A percentile compares a stretch with the other conserved stretches of the same genome.
Evolutionary conservation across 1,140 invertebrate species (phyloP).

Genomic region (Neodiprion pinetum): DNA sequence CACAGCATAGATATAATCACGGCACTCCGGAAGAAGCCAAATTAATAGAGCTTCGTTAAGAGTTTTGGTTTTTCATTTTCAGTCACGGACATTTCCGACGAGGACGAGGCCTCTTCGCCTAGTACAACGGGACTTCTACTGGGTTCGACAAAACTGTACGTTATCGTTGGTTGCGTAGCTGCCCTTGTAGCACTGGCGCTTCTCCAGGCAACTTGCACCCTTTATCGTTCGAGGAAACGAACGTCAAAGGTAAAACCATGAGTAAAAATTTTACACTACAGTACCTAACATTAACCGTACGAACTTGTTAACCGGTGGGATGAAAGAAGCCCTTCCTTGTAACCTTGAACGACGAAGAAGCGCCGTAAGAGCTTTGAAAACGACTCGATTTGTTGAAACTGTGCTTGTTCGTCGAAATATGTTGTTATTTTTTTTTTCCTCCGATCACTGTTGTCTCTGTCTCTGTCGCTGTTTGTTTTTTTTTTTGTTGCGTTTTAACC

Average conservation of each 20-base stretch:
- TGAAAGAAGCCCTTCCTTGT: not conserved
- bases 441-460: too few relatives aligned
- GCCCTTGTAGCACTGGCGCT: conserved; percentile 80
- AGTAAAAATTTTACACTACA: not conserved
- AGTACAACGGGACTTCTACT: conserved; percentile 47
- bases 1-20: too few relatives aligned
- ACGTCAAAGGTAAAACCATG: conserved; percentile 65
- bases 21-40: too few relatives aligned
- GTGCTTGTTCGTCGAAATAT: too few relatives aligned
- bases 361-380: too few relatives aligned
- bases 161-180: conserved; percentile 81
- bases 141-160: conserved; percentile 74
- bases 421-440: too few relatives aligned
- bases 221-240: conserved; percentile 73
- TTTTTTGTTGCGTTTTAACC: too few relatives aligned
- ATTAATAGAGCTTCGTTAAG: too few relatives aligned
- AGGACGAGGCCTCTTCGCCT: conserved; percentile 36
- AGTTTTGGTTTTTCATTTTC: not conserved
- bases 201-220: conserved; percentile 84
- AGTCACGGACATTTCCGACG: conserved; percentile 50
- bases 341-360: too few relatives aligned
- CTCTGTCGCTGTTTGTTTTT: too few relatives aligned
- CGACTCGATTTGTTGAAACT: too few relatives aligned
- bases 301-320: not conserved
- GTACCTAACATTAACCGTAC: not conserved